Evolutionary conservation across 2,797 vertebrate species (phyloP).

Genomic region (Phylloscopus collybita): DNA sequence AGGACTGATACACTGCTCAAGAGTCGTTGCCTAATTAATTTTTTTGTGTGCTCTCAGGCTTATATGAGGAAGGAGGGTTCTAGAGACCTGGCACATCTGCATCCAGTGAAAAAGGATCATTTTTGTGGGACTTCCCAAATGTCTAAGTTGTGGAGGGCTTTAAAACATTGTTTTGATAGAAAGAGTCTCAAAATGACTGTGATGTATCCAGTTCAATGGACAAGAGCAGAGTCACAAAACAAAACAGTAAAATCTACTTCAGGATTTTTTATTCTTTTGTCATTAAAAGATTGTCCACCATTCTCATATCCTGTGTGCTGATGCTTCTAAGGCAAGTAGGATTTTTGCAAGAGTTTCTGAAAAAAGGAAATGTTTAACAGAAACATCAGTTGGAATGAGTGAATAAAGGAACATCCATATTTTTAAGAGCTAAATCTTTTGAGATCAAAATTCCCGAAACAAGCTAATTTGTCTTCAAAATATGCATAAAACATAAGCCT

Average conservation of each 20-base stretch:
- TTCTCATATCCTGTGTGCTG: not conserved
- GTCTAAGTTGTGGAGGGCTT: not conserved
- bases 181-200: not conserved
- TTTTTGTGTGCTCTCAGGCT: not conserved
- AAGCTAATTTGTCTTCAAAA: constrained; percentile 33
- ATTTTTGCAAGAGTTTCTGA: not conserved
- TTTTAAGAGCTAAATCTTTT: constrained; percentile 15
- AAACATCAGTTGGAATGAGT: not conserved
- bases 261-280: not conserved
- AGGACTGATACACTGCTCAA: not conserved
- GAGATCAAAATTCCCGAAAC: constrained; percentile 13
- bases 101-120: not conserved
- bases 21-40: not conserved
- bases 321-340: not conserved
- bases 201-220: not conserved
- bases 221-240: not conserved
- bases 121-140: not conserved
- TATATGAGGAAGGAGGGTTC: not conserved
- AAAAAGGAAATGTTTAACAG: not conserved
- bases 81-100: not conserved
- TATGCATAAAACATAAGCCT: constrained; percentile 44
- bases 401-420: not conserved
- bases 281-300: not conserved
- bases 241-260: not conserved
- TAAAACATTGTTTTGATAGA: not conserved